Evolutionary conservation across 1,140 invertebrate species (phyloP).

Genomic region (Drosophila sp.): DNA sequence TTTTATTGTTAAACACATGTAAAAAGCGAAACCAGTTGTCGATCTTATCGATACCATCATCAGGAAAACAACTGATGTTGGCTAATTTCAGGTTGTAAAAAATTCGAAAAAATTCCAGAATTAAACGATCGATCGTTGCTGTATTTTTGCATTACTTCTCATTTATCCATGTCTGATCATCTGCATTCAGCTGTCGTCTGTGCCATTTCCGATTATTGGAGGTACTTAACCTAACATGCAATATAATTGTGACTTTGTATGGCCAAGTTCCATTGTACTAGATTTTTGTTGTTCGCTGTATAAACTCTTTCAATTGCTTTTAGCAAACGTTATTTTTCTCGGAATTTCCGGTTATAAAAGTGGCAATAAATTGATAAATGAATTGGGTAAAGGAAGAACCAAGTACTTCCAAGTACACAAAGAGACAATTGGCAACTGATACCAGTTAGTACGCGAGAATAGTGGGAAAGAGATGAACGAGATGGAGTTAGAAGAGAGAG

Average conservation of each 20-base stretch:
- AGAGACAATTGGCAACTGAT: conserved; percentile 6
- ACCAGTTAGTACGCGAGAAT: conserved; percentile 6
- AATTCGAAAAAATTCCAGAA: neutral
- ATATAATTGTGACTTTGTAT: conserved; percentile 9
- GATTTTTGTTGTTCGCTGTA: neutral
- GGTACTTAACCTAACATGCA: conserved; percentile 8
- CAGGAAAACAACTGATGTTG: neutral
- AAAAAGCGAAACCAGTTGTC: neutral
- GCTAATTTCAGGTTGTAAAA: too few species aligned
- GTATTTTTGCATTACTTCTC: neutral
- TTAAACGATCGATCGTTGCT: too few species aligned
- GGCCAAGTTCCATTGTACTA: conserved; percentile 4
- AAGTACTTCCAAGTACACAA: neutral
- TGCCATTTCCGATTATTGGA: neutral
- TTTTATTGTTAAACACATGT: neutral
- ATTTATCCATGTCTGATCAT: neutral
- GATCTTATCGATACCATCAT: conserved; percentile 2
- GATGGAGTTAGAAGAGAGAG: neutral
- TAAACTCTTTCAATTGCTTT: conserved; percentile 1
- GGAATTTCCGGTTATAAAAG: conserved; percentile 5
- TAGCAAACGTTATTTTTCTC: conserved; percentile 1
- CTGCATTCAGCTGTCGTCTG: neutral
- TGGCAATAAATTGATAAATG: conserved; percentile 8
- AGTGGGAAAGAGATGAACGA: neutral
- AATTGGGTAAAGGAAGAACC: neutral